phyloP scores from a whole-genome alignment of 2,888 invertebrate genomes.

The Camptogramma bilineatum region DNA sequence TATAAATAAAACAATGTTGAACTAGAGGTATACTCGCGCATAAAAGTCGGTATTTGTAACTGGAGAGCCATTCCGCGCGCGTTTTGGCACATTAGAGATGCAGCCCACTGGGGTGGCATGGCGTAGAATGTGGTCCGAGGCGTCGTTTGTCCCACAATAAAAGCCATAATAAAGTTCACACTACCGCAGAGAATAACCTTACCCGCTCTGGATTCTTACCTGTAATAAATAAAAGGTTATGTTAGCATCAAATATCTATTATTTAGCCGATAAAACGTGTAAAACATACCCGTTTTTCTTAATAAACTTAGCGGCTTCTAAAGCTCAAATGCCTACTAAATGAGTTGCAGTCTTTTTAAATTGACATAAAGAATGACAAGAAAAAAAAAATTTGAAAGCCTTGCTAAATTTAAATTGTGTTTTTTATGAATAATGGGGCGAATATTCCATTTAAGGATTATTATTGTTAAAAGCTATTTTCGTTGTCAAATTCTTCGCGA shows the following conservation, averaged over 20 bases:
- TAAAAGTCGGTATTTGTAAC: not conserved
- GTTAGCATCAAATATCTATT: constrained; percentile 53
- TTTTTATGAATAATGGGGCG: too few species aligned
- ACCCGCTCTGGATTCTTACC: constrained; percentile 69
- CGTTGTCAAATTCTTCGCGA: not conserved
- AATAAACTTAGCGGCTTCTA: too few species aligned
- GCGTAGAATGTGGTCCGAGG: constrained; percentile 49
- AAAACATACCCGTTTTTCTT: too few species aligned
- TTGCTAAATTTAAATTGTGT: too few species aligned
- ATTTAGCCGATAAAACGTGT: not conserved
- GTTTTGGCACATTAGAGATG: constrained; percentile 48
- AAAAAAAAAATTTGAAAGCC: too few species aligned
- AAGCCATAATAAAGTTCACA: constrained; percentile 76
- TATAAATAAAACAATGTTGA: not conserved
- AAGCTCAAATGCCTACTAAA: too few species aligned
- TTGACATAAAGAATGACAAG: too few species aligned
- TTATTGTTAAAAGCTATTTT: not conserved
- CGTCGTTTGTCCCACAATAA: constrained; percentile 63
- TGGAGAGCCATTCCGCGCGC: constrained; percentile 21
- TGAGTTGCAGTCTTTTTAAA: too few species aligned
- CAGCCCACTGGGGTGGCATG: constrained; percentile 45
- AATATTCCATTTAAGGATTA: too few species aligned
- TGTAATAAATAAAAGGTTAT: constrained; percentile 70
- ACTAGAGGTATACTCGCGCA: not conserved
- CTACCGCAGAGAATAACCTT: constrained; percentile 70